These are phyloP conservation scores for Leptinotarsa tumamoca DNA, from an alignment of 2,888 invertebrate species.

Conservation along the genomic window DNA sequence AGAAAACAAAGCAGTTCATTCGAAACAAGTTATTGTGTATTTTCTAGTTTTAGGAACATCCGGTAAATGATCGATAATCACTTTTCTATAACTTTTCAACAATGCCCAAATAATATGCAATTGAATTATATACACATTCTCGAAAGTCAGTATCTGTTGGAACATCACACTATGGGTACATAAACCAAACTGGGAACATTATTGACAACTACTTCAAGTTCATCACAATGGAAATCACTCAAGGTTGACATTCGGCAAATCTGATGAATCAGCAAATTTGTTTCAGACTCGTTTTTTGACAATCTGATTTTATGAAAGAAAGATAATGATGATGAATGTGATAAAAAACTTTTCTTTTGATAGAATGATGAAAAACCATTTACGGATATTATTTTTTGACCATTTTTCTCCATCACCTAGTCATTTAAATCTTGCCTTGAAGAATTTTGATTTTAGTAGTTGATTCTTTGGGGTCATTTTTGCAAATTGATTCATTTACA, in stretches of 20 bases:
- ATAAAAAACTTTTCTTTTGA: not conserved
- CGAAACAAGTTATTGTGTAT: not conserved
- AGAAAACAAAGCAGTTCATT: not conserved
- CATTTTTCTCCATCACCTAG: too few relatives aligned
- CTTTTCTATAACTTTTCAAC: not conserved
- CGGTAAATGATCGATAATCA: not conserved
- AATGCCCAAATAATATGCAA: not conserved
- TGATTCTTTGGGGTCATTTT: too few relatives aligned
- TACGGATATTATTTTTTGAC: too few relatives aligned
- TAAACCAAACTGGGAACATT: conserved; percentile 4
- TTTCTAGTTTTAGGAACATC: not conserved
- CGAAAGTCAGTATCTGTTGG: not conserved
- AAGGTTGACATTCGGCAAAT: not conserved
- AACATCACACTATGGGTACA: not conserved
- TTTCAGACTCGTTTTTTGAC: too few relatives aligned
- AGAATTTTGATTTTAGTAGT: too few relatives aligned
- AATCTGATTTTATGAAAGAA: too few relatives aligned
- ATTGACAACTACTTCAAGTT: not conserved
- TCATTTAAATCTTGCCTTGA: not conserved
- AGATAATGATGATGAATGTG: too few relatives aligned
- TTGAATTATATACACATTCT: not conserved
- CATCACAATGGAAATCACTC: not conserved
- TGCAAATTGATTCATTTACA: too few relatives aligned
- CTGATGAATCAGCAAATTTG: too few relatives aligned
- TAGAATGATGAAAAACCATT: not conserved